Conservation (phyloP, 2,113 vertebrate species). For the Coregonus clupeaformis region DNA sequence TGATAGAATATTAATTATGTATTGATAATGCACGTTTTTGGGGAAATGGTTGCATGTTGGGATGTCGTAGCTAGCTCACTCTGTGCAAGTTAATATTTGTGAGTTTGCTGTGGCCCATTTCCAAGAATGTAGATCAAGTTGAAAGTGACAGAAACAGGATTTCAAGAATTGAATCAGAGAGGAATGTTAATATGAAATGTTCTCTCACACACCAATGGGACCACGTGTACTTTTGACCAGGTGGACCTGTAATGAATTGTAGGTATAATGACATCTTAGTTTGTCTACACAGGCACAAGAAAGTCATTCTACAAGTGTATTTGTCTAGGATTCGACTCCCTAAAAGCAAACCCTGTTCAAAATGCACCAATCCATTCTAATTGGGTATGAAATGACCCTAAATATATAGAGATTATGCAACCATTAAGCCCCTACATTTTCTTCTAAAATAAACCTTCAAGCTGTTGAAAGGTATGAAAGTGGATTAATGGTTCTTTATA, state of each 20-base stretch:
- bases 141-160: too few relatives aligned
- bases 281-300: background rate
- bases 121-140: too few relatives aligned
- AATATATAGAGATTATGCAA: constrained; percentile 46
- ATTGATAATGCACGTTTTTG: too few relatives aligned
- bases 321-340: constrained; percentile 8
- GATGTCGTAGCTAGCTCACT: too few relatives aligned
- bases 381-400: constrained; percentile 50
- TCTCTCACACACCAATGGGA: background rate
- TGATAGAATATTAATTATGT: too few relatives aligned
- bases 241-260: background rate
- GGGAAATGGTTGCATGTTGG: too few relatives aligned
- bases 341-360: constrained; percentile 46
- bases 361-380: constrained; percentile 50
- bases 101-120: too few relatives aligned
- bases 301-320: background rate
- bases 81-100: too few relatives aligned
- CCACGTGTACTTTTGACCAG: background rate
- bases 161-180: too few relatives aligned
- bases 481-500: constrained; percentile 55
- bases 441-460: constrained; percentile 29
- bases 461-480: constrained; percentile 53
- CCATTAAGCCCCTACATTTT: constrained; percentile 24
- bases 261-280: background rate
- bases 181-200: background rate